Evolutionary conservation across 2,888 invertebrate genomes (phyloP).

Genomic region (Phorcus lineatus): DNA sequence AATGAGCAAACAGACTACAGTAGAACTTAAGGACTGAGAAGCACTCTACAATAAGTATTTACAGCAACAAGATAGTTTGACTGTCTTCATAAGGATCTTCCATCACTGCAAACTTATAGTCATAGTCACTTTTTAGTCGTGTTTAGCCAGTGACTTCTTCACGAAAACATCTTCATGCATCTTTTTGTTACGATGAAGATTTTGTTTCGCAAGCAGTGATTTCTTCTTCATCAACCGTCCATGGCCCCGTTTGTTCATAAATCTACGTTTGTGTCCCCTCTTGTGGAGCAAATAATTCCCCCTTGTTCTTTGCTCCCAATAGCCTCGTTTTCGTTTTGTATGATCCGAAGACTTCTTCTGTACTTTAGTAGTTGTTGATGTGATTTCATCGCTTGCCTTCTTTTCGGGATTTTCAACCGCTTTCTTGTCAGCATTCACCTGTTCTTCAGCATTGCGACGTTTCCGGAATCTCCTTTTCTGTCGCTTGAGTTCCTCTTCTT

Average conservation of each 20-base stretch:
- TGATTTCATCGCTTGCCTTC: neutral
- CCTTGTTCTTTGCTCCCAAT: conserved; percentile 14
- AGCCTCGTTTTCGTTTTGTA: conserved; percentile 13
- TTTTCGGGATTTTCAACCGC: neutral
- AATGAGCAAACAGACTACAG: too few species aligned
- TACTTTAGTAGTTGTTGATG: neutral
- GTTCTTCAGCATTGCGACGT: neutral
- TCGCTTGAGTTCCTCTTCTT: neutral
- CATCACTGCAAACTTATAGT: too few species aligned
- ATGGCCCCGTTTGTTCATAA: neutral
- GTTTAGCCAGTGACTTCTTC: neutral
- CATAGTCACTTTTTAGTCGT: too few species aligned
- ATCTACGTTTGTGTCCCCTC: neutral
- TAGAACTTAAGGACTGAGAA: too few species aligned
- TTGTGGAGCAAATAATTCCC: neutral
- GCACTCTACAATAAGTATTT: too few species aligned
- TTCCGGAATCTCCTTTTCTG: neutral
- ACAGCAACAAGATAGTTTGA: too few species aligned
- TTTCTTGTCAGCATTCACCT: neutral
- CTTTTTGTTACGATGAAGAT: neutral
- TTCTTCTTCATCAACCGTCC: neutral
- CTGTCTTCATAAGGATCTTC: too few species aligned
- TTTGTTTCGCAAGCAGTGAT: neutral
- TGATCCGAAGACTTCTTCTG: neutral
- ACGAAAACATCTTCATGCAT: neutral